These are phyloP conservation scores for Heliconius melpomene DNA, from an alignment of 1,140 invertebrate species.

Conservation along the genomic window DNA sequence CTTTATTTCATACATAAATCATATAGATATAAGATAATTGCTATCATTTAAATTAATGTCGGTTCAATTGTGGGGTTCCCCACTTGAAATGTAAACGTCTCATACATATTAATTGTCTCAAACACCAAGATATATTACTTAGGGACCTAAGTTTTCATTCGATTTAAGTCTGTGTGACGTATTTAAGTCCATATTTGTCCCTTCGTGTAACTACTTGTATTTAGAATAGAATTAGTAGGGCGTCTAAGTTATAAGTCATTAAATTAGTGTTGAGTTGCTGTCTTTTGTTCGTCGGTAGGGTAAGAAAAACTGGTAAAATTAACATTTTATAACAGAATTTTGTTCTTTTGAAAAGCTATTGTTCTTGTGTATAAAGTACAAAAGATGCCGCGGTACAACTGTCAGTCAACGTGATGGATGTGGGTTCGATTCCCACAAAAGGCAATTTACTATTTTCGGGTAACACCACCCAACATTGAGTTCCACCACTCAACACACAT, in stretches of 20 bases:
- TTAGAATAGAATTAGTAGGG: neutral
- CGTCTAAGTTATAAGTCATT: neutral
- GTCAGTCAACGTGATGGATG: too few relatives aligned
- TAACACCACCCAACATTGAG: too few relatives aligned
- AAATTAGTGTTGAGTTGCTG: too few relatives aligned
- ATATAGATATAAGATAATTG: constrained; percentile 12
- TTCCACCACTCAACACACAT: too few relatives aligned
- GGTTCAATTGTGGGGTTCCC: constrained; percentile 5
- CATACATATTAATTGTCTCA: constrained; percentile 11
- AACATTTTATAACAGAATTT: too few relatives aligned
- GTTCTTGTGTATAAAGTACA: too few relatives aligned
- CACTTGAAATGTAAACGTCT: constrained; percentile 13
- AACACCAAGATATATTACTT: constrained; percentile 7
- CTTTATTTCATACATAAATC: constrained; percentile 1
- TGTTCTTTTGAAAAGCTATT: too few relatives aligned
- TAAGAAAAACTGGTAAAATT: too few relatives aligned
- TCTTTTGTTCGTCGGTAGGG: too few relatives aligned
- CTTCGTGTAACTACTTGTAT: neutral
- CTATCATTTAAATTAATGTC: constrained; percentile 14
- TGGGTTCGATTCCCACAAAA: too few relatives aligned
- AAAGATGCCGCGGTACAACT: too few relatives aligned
- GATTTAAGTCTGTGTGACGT: constrained; percentile 5
- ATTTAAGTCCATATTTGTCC: neutral
- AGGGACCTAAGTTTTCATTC: neutral
- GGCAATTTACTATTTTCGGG: too few relatives aligned